A percentile compares a stretch with the other conserved stretches of the same genome.
Evolutionary conservation across 2,888 invertebrate genomes (phyloP).

Genomic region (Diarsia mendica): DNA sequence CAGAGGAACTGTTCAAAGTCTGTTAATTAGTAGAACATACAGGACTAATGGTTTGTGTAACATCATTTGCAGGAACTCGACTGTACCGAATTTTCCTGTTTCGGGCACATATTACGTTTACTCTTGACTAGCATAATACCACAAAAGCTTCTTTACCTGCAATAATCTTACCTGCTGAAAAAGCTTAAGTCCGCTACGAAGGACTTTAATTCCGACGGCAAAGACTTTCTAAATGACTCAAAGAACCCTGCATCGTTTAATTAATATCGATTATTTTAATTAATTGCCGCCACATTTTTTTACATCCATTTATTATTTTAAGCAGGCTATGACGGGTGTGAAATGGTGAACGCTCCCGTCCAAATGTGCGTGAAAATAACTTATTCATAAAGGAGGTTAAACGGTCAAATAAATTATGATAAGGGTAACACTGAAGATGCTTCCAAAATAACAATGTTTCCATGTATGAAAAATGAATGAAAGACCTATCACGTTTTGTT

Average conservation of each 20-base stretch:
- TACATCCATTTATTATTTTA: constrained; percentile 9
- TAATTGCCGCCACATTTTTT: constrained; percentile 27
- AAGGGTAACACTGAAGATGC: constrained; percentile 32
- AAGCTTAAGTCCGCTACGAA: neutral
- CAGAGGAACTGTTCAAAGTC: neutral
- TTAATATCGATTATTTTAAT: constrained; percentile 22
- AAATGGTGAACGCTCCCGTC: constrained; percentile 33
- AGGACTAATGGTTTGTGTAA: neutral
- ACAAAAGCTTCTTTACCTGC: neutral
- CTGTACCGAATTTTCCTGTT: neutral
- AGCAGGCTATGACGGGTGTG: constrained; percentile 10
- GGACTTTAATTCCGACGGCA: neutral
- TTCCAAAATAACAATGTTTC: constrained; percentile 27
- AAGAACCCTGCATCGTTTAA: neutral
- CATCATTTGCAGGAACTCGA: neutral
- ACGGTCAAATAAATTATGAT: constrained; percentile 38
- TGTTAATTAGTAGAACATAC: neutral
- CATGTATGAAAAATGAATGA: constrained; percentile 1
- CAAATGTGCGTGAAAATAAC: constrained; percentile 41
- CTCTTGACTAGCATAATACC: neutral
- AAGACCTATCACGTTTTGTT: neutral
- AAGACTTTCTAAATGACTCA: neutral
- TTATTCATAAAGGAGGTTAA: constrained; percentile 50
- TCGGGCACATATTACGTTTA: neutral
- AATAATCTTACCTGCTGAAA: neutral